These are phyloP conservation scores for Poliocrania exsul DNA, from an alignment of 2,797 vertebrate genomes.

Conservation along the genomic window DNA sequence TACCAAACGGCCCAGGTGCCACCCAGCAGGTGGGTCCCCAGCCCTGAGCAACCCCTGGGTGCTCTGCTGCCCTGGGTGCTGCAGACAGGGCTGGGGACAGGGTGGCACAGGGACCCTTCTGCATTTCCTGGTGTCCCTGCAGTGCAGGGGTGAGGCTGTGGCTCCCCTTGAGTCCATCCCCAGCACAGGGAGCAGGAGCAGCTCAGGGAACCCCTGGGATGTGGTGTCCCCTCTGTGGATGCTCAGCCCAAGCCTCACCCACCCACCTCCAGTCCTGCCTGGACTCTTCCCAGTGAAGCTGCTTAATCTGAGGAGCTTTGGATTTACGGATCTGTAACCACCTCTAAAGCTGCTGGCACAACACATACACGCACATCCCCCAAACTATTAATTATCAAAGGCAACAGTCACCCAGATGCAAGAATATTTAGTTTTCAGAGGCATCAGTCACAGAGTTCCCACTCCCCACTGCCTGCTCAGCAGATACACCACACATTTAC, in stretches of 20 bases:
- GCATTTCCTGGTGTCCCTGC: rapidly evolving
- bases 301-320: neutral
- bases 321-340: neutral
- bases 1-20: neutral
- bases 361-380: rapidly evolving
- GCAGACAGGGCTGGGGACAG: neutral
- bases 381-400: neutral
- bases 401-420: neutral
- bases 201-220: rapidly evolving
- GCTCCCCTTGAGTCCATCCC: rapidly evolving
- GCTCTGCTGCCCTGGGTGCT: neutral
- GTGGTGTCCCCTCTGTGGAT: neutral
- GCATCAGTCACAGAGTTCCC: neutral
- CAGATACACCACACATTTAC: neutral
- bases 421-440: neutral
- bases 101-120: neutral
- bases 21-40: neutral
- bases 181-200: rapidly evolving
- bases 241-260: neutral
- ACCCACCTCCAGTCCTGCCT: neutral
- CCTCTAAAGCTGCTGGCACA: neutral
- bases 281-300: neutral
- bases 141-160: rapidly evolving
- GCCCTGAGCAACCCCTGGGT: rapidly evolving
- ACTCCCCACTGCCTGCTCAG: neutral